These are phyloP conservation scores for Drosophila limbata DNA, from an alignment of 2,888 invertebrate genomes.

Conservation along the genomic window DNA sequence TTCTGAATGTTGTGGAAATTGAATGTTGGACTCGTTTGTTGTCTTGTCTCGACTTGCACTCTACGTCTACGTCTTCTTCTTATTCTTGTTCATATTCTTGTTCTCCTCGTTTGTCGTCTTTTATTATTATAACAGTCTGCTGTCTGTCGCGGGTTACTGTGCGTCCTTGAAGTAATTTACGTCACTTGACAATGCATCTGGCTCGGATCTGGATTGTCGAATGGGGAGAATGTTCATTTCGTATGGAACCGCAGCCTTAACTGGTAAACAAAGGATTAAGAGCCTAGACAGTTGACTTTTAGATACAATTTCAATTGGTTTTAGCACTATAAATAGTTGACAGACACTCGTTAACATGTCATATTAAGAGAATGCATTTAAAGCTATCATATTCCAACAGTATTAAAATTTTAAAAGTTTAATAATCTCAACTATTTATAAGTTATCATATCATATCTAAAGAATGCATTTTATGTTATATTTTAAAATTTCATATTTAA, in stretches of 20 bases:
- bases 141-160: constrained; percentile 54
- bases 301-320: constrained; percentile 18
- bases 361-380: not conserved
- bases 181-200: constrained; percentile 59
- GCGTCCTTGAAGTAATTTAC: constrained; percentile 81
- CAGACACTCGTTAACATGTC: not conserved
- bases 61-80: constrained; percentile 1
- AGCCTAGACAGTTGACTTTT: constrained; percentile 23
- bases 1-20: constrained; percentile 23
- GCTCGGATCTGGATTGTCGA: not conserved
- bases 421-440: no score
- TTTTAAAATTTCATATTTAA: not conserved
- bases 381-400: not conserved
- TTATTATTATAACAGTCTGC: constrained; percentile 70
- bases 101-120: constrained; percentile 15
- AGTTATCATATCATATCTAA: not conserved
- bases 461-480: not conserved
- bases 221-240: not conserved
- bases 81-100: constrained; percentile 28
- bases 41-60: constrained; percentile 24
- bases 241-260: constrained; percentile 1
- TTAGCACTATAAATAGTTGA: constrained; percentile 30
- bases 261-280: constrained; percentile 37
- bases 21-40: constrained; percentile 28
- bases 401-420: no score